Conservation (phyloP, 2,113 vertebrate species). For the Nesogale talazaci region DNA sequence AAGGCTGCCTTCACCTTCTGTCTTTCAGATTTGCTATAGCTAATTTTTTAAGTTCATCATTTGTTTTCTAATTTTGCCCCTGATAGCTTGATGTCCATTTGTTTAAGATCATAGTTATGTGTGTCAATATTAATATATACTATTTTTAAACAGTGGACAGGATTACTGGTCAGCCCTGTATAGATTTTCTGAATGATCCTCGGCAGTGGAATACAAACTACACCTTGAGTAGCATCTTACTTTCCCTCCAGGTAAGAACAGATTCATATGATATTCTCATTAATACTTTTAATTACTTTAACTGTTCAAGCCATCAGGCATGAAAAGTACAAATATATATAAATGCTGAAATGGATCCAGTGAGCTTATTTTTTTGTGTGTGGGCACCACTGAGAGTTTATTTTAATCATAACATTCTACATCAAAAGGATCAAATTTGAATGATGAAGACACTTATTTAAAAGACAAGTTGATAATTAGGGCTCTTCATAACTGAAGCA, state of each 20-base stretch:
- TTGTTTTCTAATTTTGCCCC: constrained; percentile 21
- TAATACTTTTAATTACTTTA: neutral
- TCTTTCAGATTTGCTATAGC: neutral
- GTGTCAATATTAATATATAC: neutral
- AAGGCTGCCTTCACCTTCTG: neutral
- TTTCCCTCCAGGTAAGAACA: constrained; percentile 71
- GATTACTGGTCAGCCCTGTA: constrained; percentile 62
- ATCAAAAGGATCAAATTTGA: constrained; percentile 8
- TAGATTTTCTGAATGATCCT: constrained; percentile 64
- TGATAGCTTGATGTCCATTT: constrained; percentile 18
- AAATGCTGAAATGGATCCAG: constrained; percentile 25
- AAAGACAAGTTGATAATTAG: constrained; percentile 29
- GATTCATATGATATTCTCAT: neutral
- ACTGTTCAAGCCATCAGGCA: neutral
- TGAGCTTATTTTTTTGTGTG: no score
- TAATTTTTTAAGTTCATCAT: constrained; percentile 1
- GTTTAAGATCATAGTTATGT: constrained; percentile 17
- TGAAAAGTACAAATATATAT: neutral
- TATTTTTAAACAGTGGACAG: constrained; percentile 68
- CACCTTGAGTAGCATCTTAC: constrained; percentile 67
- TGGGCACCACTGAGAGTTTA: no score
- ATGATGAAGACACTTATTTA: constrained; percentile 31
- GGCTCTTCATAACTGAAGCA: neutral
- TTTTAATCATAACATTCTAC: constrained; percentile 29
- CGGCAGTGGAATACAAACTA: constrained; percentile 55